Percentiles rank a stretch among this genome's conserved stretches.
Evolutionary conservation across 2,888 invertebrate genomes (phyloP).

Genomic region (Apocheima hispidaria): DNA sequence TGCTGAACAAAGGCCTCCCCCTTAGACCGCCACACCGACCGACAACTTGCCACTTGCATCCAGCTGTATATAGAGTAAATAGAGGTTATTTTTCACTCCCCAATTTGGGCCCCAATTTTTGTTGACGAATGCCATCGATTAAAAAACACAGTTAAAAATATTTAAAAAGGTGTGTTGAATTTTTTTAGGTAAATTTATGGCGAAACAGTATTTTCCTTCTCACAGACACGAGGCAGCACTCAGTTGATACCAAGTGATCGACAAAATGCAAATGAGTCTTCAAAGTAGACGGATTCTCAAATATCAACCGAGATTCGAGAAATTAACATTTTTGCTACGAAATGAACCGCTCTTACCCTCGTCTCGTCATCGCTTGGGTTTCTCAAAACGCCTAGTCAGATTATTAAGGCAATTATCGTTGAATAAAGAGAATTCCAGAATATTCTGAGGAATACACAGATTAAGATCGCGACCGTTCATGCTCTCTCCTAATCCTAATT

Average conservation of each 20-base stretch:
- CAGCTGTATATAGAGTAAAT: too few species aligned
- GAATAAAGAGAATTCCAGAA: conserved; percentile 49
- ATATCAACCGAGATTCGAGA: conserved; percentile 27
- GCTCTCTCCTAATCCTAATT: conserved; percentile 67
- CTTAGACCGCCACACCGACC: too few species aligned
- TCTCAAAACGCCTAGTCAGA: conserved; percentile 46
- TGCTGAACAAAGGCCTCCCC: too few species aligned
- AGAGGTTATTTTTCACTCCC: too few species aligned
- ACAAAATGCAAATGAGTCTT: conserved; percentile 27
- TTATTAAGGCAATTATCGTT: conserved; percentile 57
- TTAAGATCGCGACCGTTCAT: conserved; percentile 67
- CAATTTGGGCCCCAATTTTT: too few species aligned
- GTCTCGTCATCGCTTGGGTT: conserved; percentile 41
- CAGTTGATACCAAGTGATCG: conserved; percentile 12
- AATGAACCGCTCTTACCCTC: conserved; percentile 27
- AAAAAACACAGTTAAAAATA: too few species aligned
- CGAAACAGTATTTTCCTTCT: conserved; percentile 12
- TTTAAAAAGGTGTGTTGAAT: too few species aligned
- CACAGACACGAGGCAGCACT: not conserved
- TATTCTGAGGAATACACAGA: conserved; percentile 55
- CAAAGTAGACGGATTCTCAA: conserved; percentile 26
- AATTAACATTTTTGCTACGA: conserved; percentile 36
- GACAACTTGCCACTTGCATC: too few species aligned
- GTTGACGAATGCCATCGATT: too few species aligned
- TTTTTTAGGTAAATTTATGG: too few species aligned